phyloP scores from a whole-genome alignment of 2,888 invertebrate genomes.

The Hirudinaria manillensis region DNA sequence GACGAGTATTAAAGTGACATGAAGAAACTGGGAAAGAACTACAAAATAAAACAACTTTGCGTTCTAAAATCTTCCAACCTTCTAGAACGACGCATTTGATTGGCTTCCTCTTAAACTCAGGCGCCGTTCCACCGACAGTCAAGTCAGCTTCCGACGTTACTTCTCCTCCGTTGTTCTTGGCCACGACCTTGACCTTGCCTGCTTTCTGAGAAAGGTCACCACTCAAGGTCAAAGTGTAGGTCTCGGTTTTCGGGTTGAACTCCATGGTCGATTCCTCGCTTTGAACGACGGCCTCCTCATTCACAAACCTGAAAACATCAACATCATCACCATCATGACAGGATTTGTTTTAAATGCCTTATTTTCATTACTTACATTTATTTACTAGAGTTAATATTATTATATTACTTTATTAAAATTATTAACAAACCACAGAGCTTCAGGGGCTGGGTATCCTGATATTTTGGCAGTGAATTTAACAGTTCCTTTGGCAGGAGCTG shows the following conservation, averaged over 20 bases:
- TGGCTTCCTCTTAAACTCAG: slow-evolving; percentile 49
- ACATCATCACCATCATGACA: not conserved
- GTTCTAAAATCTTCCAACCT: slow-evolving; percentile 40
- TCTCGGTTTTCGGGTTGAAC: slow-evolving; percentile 54
- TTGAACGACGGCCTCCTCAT: slow-evolving; percentile 17
- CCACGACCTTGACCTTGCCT: slow-evolving; percentile 66
- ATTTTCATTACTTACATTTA: too few relatives aligned
- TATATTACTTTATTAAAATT: not conserved
- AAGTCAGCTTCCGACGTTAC: slow-evolving; percentile 59
- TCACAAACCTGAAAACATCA: slow-evolving; percentile 20
- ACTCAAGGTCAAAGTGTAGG: slow-evolving; percentile 63
- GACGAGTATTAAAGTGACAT: not conserved
- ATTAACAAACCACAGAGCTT: slow-evolving; percentile 67
- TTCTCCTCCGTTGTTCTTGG: slow-evolving; percentile 69
- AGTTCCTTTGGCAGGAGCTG: slow-evolving; percentile 50
- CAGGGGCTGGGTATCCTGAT: slow-evolving; percentile 79
- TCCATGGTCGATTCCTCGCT: slow-evolving; percentile 43
- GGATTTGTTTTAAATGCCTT: not conserved
- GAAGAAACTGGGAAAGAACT: not conserved
- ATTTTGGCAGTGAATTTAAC: slow-evolving; percentile 71
- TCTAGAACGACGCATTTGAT: slow-evolving; percentile 52
- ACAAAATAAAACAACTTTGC: not conserved
- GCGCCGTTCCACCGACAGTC: slow-evolving; percentile 51
- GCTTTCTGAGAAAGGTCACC: slow-evolving; percentile 71
- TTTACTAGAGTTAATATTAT: not conserved